These are phyloP conservation scores for Melieria picta DNA, from an alignment of 2,888 invertebrate species.

Conservation along the genomic window DNA sequence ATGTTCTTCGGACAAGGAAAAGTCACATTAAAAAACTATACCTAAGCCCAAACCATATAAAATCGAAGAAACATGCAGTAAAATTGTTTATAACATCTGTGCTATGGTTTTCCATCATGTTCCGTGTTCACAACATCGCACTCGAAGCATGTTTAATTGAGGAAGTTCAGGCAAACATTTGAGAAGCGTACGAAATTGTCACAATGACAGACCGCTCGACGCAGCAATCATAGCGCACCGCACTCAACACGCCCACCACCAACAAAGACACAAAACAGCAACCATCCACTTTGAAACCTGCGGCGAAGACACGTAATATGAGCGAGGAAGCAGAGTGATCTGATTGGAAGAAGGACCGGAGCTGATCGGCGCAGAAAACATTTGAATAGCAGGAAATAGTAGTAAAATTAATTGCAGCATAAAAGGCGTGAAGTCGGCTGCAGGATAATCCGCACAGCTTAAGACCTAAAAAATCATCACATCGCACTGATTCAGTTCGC, in stretches of 20 bases:
- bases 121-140: too few relatives aligned
- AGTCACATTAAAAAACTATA: too few relatives aligned
- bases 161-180: conserved; percentile 23
- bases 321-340: conserved; percentile 32
- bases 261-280: not conserved
- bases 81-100: not conserved
- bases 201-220: conserved; percentile 52
- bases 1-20: too few relatives aligned
- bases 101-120: too few relatives aligned
- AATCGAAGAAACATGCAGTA: not conserved
- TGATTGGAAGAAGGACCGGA: conserved; percentile 12
- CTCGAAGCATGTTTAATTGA: too few relatives aligned
- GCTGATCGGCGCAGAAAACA: not conserved
- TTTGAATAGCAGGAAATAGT: conserved; percentile 49
- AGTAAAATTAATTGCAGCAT: conserved; percentile 60
- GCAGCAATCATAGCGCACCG: conserved; percentile 38
- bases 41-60: conserved; percentile 51
- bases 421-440: conserved; percentile 42
- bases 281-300: not conserved
- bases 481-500: not conserved
- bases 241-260: conserved; percentile 13
- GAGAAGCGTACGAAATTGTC: conserved; percentile 55
- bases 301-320: not conserved
- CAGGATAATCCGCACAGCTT: conserved; percentile 17
- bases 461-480: conserved; percentile 22